A percentile compares a stretch with the other conserved stretches of the same genome.
These are phyloP conservation scores for Mercenaria mercenaria DNA, from an alignment of 1,140 invertebrate species.

Conservation along the genomic window DNA sequence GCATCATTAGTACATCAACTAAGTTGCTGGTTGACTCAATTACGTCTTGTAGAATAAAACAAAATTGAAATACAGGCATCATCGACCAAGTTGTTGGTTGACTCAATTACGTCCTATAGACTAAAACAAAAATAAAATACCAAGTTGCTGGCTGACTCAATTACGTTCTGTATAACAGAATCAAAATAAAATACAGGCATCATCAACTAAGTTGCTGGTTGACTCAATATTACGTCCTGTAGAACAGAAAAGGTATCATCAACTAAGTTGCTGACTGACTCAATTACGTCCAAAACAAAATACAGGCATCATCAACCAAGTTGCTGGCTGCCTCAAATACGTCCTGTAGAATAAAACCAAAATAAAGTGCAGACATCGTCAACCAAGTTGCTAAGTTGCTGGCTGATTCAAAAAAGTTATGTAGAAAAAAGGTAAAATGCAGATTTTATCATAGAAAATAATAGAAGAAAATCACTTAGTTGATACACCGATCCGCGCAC, in stretches of 20 bases:
- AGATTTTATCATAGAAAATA: no score
- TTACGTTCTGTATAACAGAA: background rate
- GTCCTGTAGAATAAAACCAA: slow-evolving; percentile 6
- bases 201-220: slow-evolving; percentile 6
- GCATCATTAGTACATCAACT: no score
- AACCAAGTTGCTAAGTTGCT: no score
- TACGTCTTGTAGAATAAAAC: background rate
- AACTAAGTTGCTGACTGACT: slow-evolving; percentile 1
- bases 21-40: slow-evolving; percentile 6
- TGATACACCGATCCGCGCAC: no score
- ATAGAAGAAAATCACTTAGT: no score
- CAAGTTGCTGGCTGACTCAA: slow-evolving; percentile 3
- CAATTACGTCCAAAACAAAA: background rate
- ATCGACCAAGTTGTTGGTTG: slow-evolving; percentile 4
- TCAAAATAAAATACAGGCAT: no score
- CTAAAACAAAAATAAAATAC: no score
- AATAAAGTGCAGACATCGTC: no score
- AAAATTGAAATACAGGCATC: no score
- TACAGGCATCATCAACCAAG: no score
- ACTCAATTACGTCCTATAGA: slow-evolving; percentile 9
- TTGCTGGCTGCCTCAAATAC: background rate
- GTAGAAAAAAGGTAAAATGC: no score
- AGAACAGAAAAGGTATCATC: background rate
- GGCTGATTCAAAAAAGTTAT: no score
- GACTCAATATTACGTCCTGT: slow-evolving; percentile 21